Evolutionary conservation across 2,113 vertebrate species (phyloP), one percentile per base, ranked within the genome.

Genomic region (Lamprotornis superbus): DNA sequence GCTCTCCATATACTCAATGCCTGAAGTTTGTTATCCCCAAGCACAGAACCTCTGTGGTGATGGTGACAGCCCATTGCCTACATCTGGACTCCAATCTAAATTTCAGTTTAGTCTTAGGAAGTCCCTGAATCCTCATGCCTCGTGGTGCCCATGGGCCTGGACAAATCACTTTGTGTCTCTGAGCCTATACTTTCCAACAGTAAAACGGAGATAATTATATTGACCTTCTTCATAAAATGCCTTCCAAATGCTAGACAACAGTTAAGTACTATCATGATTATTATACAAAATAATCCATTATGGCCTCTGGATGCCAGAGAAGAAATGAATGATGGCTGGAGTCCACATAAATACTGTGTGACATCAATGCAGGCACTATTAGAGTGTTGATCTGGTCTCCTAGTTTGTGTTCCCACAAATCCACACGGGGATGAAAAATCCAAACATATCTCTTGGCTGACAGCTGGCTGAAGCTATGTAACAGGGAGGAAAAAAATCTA

Each of bases 381-480:
- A 96, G 68, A 93, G 39, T 52, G 88, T 86, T 96, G 89, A 76
- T 92, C 76, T 93, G 90, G 75, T 80, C 79, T 95, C 90, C 76
- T 83, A 53, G 68, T 42, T 56, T 12, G 22, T 81, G 68, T 93
- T 94, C 88, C 91, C 83, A 93, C 91, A 93, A 86, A 94, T 77
- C 63, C 94, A 90, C 95, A 86, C 18, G 73, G 86, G 80, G 52
- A 71, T 84, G 80, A 92, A 92, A 89, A 91, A 92, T 86, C 80
- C 89, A 97, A 94, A 94, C 92, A 82, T 92, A 93, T 92, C 95
- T 92, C 71, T 94, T 96, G 96, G 92, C 92, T 94, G 86, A 86
- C 76, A 94, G 74, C n/a, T 50, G 42, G 77, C 59, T 87, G 60
- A 70, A 95, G 88, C 63, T 86, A 33, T 61, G 59, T 57, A 61